Conservation (phyloP, 2,113 vertebrate species). For the Mustela lutreola region DNA sequence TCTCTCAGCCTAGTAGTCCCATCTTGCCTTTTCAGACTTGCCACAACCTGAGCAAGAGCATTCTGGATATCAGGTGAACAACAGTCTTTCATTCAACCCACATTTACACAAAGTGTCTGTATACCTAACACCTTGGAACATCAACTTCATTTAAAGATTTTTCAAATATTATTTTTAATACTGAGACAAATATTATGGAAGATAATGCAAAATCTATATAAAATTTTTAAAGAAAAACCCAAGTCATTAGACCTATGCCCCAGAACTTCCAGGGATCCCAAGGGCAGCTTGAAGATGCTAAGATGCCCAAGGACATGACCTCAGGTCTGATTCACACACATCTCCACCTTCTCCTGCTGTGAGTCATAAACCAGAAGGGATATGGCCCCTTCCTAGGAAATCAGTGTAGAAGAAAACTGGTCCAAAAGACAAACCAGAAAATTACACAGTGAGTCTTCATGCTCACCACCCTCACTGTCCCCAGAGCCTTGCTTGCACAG, state of each 20-base stretch:
- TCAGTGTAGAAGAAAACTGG: neutral
- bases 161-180: neutral
- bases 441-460: neutral
- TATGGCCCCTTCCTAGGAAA: neutral
- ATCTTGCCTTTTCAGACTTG: slow-evolving; percentile 3
- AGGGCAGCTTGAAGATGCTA: neutral
- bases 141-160: slow-evolving; percentile 20
- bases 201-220: slow-evolving; percentile 20
- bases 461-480: neutral
- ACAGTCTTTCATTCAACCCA: slow-evolving; percentile 6
- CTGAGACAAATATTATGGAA: neutral
- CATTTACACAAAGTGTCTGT: neutral
- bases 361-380: slow-evolving; percentile 7
- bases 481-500: neutral
- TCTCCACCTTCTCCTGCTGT: neutral
- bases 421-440: neutral
- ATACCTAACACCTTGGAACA: neutral
- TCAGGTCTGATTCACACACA: neutral
- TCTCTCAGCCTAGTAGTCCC: neutral
- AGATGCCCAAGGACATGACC: neutral
- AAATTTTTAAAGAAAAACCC: slow-evolving; percentile 46
- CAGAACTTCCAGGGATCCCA: neutral
- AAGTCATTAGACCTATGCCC: neutral
- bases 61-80: neutral
- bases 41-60: neutral